Evolutionary conservation across 2,888 invertebrate genomes (phyloP), one percentile per base, ranked within the genome.

Genomic region (Patella depressa): DNA sequence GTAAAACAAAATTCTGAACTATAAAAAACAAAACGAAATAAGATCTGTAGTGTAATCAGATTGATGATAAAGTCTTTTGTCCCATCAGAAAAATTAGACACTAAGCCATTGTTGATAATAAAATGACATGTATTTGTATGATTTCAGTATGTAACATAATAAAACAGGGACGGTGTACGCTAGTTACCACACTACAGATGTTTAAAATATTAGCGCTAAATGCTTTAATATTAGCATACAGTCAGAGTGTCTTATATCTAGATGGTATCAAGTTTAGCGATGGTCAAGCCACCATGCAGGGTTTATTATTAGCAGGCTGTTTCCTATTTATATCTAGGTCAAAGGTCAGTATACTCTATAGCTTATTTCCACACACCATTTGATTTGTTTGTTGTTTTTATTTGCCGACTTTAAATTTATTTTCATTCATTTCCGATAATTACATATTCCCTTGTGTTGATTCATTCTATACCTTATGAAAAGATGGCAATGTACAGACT

Each of bases 171-270:
- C 95, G 99, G 34, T 99, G 99, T 91, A 99, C 99, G 0, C 93
- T 99, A 79, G 99, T 99, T 29, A 99, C 99, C 0, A 99, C 99
- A 0, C 93, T 99, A 80, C 99, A 99, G 92, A 99, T 99, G 99
- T 99, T 99, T 93, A 99, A 99, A 93, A 99, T 99, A 87, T 93
- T 99, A 78, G 99, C 99, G 0, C 93, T 99, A 76, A 99, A 99
- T 92, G 99, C 99, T 0, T 94, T 99, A 3, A 97, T 99, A 83
- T 94, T 98, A 83, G 99, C 99, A 0, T 99, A 99, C 93, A 97
- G 98, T 88, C 98, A 99, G 92, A 98, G 98, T 3, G 99, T 99
- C 53, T 93, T 99, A 34, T 99, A 99, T 91, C 94, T 99, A 83
- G 98, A 99, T 91, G 99, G 99, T 17, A 96, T 99, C 85, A 99